Evolutionary conservation across 2,113 vertebrate genomes (phyloP).

Genomic region (Thinocorus orbignyianus): DNA sequence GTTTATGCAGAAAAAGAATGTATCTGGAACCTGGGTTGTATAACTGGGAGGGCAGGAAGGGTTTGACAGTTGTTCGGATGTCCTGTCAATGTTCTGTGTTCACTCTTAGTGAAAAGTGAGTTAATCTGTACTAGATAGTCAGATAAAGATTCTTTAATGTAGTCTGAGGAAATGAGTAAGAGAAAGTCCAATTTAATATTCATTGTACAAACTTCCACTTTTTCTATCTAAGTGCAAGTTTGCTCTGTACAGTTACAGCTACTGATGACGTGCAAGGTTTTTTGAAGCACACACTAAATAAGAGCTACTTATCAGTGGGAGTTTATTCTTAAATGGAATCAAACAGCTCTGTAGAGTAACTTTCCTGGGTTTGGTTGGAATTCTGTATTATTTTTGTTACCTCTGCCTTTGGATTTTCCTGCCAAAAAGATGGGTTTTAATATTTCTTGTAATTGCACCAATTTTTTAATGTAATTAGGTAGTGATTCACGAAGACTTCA

Average conservation of each 20-base stretch:
- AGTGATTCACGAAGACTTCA: slow-evolving; percentile 99
- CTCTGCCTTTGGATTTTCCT: not conserved
- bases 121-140: not conserved
- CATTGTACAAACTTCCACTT: not conserved
- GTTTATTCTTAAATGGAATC: not conserved
- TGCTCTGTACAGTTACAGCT: not conserved
- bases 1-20: not conserved
- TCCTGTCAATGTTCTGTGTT: not conserved
- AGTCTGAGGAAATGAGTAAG: not conserved
- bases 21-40: not conserved
- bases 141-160: not conserved
- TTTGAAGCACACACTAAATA: not conserved
- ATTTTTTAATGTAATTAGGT: slow-evolving; percentile 78
- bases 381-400: not conserved
- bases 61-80: not conserved
- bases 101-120: not conserved
- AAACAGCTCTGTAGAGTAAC: not conserved
- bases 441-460: not conserved
- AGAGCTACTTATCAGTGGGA: not conserved
- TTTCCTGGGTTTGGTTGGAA: not conserved
- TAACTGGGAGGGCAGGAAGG: no score
- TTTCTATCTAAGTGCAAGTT: not conserved
- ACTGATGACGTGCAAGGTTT: not conserved
- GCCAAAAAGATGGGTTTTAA: not conserved
- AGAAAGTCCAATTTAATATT: not conserved